phyloP scores from a whole-genome alignment of 2,888 invertebrate genomes.

The Leucophora obtusa region DNA sequence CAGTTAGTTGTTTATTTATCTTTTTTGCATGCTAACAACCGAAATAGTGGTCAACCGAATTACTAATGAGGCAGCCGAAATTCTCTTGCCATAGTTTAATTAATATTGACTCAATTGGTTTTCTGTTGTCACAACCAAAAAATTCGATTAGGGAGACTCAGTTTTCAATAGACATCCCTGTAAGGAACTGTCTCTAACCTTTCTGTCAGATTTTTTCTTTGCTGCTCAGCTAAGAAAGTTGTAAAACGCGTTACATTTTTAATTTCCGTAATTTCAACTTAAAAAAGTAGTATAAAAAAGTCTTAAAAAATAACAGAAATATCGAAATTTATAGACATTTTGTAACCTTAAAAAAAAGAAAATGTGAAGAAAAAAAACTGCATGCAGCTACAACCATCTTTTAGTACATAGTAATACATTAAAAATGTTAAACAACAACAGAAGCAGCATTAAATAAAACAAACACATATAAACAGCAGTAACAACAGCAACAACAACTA shows the following conservation, averaged over 20 bases:
- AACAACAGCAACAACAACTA: not conserved
- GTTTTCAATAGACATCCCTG: too few species aligned
- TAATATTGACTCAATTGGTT: too few species aligned
- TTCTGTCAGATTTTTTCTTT: too few species aligned
- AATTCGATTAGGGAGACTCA: too few species aligned
- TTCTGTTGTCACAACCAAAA: too few species aligned
- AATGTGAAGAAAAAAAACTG: conserved; percentile 44
- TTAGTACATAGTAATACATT: conserved; percentile 59
- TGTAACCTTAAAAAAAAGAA: conserved; percentile 36
- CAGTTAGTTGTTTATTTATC: too few species aligned
- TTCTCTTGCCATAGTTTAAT: too few species aligned
- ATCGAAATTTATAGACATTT: conserved; percentile 78
- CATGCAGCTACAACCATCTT: conserved; percentile 43
- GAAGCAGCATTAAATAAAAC: conserved; percentile 71
- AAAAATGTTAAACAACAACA: conserved; percentile 58
- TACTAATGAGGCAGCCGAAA: too few species aligned
- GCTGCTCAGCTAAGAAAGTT: conserved; percentile 48
- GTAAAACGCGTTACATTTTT: conserved; percentile 77
- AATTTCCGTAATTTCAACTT: conserved; percentile 79
- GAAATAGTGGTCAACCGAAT: too few species aligned
- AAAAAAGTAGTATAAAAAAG: conserved; percentile 68
- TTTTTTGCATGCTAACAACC: too few species aligned
- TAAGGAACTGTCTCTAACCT: too few species aligned
- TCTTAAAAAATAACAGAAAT: conserved; percentile 79
- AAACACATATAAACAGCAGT: conserved; percentile 35